These are phyloP conservation scores for Atta colombica DNA, from an alignment of 1,140 invertebrate genomes.

Conservation along the genomic window DNA sequence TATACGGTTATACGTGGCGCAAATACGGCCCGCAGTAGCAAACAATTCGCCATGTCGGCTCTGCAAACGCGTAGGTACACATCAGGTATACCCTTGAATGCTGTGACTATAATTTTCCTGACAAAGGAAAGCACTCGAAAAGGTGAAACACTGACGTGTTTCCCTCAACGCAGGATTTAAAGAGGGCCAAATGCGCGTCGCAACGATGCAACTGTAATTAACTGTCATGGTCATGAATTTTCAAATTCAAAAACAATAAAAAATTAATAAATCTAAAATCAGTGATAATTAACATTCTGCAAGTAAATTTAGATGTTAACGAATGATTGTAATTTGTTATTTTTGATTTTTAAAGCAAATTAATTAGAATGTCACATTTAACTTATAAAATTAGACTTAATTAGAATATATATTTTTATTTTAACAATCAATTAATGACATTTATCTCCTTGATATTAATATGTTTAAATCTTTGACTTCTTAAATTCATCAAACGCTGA, in stretches of 20 bases:
- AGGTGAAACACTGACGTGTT: constrained; percentile 14
- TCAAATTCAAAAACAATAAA: neutral
- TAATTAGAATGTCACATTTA: neutral
- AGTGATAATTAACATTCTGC: neutral
- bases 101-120: constrained; percentile 59
- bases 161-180: constrained; percentile 1
- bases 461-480: neutral
- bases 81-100: constrained; percentile 38
- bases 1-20: constrained; percentile 60
- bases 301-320: neutral
- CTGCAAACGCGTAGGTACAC: constrained; percentile 50
- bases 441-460: neutral
- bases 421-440: neutral
- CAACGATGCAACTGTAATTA: constrained; percentile 34
- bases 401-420: neutral
- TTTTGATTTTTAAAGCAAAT: neutral
- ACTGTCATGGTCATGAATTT: constrained; percentile 8
- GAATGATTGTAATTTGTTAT: neutral
- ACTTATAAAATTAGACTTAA: neutral
- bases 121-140: constrained; percentile 37
- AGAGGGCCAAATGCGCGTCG: neutral
- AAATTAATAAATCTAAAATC: neutral
- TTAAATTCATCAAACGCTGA: neutral
- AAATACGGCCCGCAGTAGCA: constrained; percentile 54
- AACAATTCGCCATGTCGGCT: constrained; percentile 17